phyloP scores from a whole-genome alignment of 53 echinoderm and acorn worm genomes.

The Apostichopus leukothele region DNA sequence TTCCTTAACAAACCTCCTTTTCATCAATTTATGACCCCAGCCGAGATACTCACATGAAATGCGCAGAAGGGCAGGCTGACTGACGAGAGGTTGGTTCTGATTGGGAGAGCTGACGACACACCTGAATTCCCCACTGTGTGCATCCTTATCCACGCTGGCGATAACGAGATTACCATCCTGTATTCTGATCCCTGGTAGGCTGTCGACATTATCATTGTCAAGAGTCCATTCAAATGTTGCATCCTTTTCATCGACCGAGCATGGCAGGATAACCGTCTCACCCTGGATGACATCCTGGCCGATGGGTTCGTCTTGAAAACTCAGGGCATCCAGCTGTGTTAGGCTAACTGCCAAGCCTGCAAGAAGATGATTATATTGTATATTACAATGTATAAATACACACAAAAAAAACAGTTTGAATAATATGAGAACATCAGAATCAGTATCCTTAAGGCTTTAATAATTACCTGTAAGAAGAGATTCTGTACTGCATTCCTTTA shows the following conservation, averaged over 20 bases:
- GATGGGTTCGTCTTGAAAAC: slow-evolving; percentile 56
- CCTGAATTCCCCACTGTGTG: slow-evolving; percentile 56
- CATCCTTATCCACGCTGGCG: slow-evolving; percentile 53
- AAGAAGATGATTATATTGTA: neutral
- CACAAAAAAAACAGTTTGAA: neutral
- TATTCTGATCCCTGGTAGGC: slow-evolving; percentile 51
- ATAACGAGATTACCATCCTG: slow-evolving; percentile 61
- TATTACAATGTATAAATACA: no score
- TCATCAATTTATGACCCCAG: neutral
- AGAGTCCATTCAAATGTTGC: slow-evolving; percentile 67
- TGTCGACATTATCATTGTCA: slow-evolving; percentile 27
- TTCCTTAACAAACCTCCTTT: neutral
- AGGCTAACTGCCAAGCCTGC: neutral
- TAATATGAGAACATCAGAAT: no score
- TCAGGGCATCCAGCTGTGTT: slow-evolving; percentile 16
- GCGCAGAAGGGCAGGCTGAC: slow-evolving; percentile 58
- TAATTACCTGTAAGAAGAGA: no score
- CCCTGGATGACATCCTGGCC: slow-evolving; percentile 64
- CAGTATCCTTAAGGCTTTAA: no score
- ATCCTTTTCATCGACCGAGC: slow-evolving; percentile 67
- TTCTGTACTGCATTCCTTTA: no score
- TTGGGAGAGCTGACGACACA: slow-evolving; percentile 61
- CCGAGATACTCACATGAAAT: slow-evolving; percentile 69
- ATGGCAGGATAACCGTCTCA: slow-evolving; percentile 51
- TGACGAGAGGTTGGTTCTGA: slow-evolving; percentile 48